These are phyloP conservation scores for Baccha elongata DNA, from an alignment of 2,888 invertebrate genomes.

Conservation along the genomic window DNA sequence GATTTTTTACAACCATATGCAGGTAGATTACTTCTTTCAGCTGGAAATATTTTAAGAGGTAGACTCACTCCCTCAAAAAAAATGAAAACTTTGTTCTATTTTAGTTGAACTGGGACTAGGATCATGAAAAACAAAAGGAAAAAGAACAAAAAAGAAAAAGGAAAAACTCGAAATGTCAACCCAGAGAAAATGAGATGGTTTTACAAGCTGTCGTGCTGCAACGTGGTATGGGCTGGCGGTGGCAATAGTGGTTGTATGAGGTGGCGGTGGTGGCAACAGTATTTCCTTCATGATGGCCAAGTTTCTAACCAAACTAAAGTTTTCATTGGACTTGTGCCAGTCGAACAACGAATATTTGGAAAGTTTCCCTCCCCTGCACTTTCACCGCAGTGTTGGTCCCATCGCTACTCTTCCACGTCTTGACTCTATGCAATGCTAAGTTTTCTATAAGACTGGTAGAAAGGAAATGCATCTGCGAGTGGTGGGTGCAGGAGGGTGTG, in stretches of 20 bases:
- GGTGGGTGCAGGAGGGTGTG: constrained; percentile 14
- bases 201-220: constrained; percentile 70
- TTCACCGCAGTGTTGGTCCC: not conserved
- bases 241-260: constrained; percentile 45
- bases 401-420: constrained; percentile 1
- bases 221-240: constrained; percentile 43
- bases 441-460: constrained; percentile 58
- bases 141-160: constrained; percentile 37
- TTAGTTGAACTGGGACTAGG: constrained; percentile 15
- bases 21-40: constrained; percentile 34
- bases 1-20: constrained; percentile 37
- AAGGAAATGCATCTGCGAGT: constrained; percentile 7
- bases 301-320: constrained; percentile 71
- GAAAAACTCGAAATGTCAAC: constrained; percentile 69
- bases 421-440: constrained; percentile 56
- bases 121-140: constrained; percentile 25
- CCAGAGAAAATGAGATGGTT: constrained; percentile 69
- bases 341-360: constrained; percentile 72
- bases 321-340: constrained; percentile 74
- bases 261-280: constrained; percentile 39
- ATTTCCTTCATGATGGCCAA: constrained; percentile 56
- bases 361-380: constrained; percentile 56
- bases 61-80: not conserved
- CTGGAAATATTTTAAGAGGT: not conserved
- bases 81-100: constrained; percentile 26